Percentiles rank a stretch among this genome's conserved stretches.
Evolutionary conservation across 1,140 invertebrate species (phyloP).

Genomic region (Ridgeia piscesae): DNA sequence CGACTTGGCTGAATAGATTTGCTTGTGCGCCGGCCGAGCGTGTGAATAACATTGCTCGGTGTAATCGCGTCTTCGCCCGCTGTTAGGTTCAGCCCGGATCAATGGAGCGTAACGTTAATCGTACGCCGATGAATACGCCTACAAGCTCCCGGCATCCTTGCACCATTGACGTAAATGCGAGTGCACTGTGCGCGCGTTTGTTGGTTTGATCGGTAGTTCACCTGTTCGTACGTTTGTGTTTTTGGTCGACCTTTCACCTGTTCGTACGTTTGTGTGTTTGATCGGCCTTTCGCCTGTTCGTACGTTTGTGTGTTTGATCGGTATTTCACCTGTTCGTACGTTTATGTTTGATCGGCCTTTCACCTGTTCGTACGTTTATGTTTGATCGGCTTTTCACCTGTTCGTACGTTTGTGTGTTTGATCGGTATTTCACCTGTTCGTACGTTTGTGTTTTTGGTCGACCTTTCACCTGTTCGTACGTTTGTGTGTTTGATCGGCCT

Average conservation of each 20-base stretch:
- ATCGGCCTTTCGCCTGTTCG: background rate
- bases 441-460: background rate
- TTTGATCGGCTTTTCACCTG: too few relatives aligned
- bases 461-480: background rate
- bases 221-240: background rate
- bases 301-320: background rate
- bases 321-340: too few relatives aligned
- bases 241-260: background rate
- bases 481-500: background rate
- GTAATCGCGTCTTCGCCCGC: background rate
- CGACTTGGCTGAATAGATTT: background rate
- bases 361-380: too few relatives aligned
- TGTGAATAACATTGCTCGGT: background rate
- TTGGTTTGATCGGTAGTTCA: background rate
- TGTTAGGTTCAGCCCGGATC: background rate
- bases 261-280: background rate
- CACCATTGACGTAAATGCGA: background rate
- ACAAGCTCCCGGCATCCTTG: background rate
- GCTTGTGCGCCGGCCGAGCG: too few relatives aligned
- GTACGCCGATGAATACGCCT: background rate
- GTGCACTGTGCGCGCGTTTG: too few relatives aligned
- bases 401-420: too few relatives aligned
- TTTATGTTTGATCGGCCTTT: too few relatives aligned
- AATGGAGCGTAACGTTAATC: background rate
- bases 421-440: background rate